phyloP scores from a whole-genome alignment of 2,888 invertebrate genomes.

The Parnassius glacialis region DNA sequence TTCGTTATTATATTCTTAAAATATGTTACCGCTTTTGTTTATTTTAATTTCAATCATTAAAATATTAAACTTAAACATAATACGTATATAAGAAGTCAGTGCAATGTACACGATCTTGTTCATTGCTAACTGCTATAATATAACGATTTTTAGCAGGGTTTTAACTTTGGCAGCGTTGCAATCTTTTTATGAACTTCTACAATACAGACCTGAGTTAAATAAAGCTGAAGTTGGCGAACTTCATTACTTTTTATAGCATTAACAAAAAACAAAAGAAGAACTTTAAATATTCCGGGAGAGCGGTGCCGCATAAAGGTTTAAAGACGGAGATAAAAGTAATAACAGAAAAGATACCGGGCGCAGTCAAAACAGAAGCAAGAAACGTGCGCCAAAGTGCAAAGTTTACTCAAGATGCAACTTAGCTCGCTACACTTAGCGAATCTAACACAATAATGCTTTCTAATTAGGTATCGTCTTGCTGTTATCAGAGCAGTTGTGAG shows the following conservation, averaged over 20 bases:
- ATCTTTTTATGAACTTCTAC: conserved; percentile 19
- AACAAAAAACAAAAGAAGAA: conserved; percentile 25
- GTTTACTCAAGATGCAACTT: conserved; percentile 38
- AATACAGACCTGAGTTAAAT: conserved; percentile 15
- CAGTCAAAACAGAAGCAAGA: conserved; percentile 45
- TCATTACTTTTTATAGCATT: conserved; percentile 27
- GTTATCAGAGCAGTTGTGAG: conserved; percentile 6
- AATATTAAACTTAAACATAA: too few species aligned
- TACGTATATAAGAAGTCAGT: too few species aligned
- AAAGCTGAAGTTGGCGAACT: conserved; percentile 23
- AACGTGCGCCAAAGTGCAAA: conserved; percentile 51
- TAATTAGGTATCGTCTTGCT: conserved; percentile 40
- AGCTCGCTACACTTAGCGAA: conserved; percentile 41
- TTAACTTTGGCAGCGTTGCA: conserved; percentile 16
- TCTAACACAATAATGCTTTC: conserved; percentile 43
- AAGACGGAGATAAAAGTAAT: conserved; percentile 42
- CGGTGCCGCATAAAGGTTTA: conserved; percentile 26
- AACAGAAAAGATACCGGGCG: conserved; percentile 40
- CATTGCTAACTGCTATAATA: conserved; percentile 4
- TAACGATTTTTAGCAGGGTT: conserved; percentile 5
- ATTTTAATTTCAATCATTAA: too few species aligned
- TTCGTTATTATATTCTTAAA: too few species aligned
- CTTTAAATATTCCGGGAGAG: conserved; percentile 26
- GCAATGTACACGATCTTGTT: conserved; percentile 7
- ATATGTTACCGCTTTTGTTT: too few species aligned